These are phyloP conservation scores for Dasypus novemcinctus DNA, from an alignment of 2,113 vertebrate species.

Conservation along the genomic window DNA sequence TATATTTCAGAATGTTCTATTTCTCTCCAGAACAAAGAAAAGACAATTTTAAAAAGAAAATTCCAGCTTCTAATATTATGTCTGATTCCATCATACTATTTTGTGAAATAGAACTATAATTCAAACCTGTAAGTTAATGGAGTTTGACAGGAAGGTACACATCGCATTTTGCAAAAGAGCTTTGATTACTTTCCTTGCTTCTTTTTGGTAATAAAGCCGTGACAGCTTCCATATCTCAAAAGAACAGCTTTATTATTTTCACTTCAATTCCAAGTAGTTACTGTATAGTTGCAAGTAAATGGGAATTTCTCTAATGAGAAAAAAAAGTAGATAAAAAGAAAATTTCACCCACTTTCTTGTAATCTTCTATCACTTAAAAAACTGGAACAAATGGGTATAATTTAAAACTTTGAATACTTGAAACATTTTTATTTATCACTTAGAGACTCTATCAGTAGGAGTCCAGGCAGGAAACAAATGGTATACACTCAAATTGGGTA, in stretches of 20 bases:
- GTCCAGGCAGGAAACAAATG: background rate
- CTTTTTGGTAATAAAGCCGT: constrained; percentile 70
- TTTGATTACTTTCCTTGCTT: constrained; percentile 69
- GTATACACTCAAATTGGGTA: background rate
- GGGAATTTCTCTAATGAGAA: background rate
- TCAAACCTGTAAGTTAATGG: constrained; percentile 74
- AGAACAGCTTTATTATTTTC: constrained; percentile 74
- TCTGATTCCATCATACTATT: constrained; percentile 68
- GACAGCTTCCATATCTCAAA: constrained; percentile 76
- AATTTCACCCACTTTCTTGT: constrained; percentile 38
- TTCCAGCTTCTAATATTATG: constrained; percentile 61
- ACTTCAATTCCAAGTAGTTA: constrained; percentile 69
- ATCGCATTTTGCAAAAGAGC: constrained; percentile 71
- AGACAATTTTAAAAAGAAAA: constrained; percentile 51
- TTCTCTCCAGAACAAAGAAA: constrained; percentile 66
- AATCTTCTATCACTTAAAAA: constrained; percentile 54
- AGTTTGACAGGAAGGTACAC: constrained; percentile 74
- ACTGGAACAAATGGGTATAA: constrained; percentile 24
- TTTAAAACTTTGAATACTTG: constrained; percentile 49
- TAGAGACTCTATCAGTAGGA: background rate
- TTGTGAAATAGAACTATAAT: constrained; percentile 72
- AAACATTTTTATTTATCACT: constrained; percentile 44
- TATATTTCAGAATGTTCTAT: constrained; percentile 53
- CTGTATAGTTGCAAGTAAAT: constrained; percentile 63
- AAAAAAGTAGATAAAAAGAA: background rate